These are phyloP conservation scores for Enteromius viviparus DNA, from an alignment of 2,797 vertebrate species.

Conservation along the genomic window DNA sequence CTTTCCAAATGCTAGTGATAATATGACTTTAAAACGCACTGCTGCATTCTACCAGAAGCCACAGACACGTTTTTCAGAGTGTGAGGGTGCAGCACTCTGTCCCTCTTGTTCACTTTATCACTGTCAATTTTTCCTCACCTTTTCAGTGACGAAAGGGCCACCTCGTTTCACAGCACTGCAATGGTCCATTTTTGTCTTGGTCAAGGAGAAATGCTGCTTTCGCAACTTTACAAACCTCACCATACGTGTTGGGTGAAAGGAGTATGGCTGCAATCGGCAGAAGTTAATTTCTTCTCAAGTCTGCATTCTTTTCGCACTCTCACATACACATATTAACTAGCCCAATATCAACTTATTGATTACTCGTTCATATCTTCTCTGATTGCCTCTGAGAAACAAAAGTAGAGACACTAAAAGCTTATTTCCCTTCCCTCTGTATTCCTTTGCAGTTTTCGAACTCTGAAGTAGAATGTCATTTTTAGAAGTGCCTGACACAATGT, in stretches of 20 bases:
- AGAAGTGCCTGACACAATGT: neutral
- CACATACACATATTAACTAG: neutral
- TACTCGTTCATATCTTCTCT: constrained; percentile 6
- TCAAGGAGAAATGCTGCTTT: constrained; percentile 13
- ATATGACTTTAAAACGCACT: neutral
- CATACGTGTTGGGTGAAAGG: neutral
- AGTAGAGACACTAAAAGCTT: constrained; percentile 10
- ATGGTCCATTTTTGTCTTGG: constrained; percentile 7
- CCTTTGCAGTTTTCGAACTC: neutral
- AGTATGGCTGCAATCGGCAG: neutral
- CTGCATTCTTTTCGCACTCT: neutral
- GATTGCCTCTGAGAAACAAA: neutral
- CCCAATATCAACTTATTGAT: neutral
- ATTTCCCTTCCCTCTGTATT: neutral
- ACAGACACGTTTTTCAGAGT: neutral
- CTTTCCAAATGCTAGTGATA: too few relatives aligned
- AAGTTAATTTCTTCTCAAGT: neutral
- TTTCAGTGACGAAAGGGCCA: neutral
- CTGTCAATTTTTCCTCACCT: constrained; percentile 13
- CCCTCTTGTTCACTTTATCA: constrained; percentile 15
- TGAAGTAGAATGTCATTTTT: constrained; percentile 26
- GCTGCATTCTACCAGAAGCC: neutral
- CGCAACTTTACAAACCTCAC: constrained; percentile 7
- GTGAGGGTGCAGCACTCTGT: neutral
- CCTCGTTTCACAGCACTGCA: constrained; percentile 4